A percentile compares a stretch with the other conserved stretches of the same genome.
Conservation (phyloP, 2,797 vertebrate genomes). For the Argya squamiceps region DNA sequence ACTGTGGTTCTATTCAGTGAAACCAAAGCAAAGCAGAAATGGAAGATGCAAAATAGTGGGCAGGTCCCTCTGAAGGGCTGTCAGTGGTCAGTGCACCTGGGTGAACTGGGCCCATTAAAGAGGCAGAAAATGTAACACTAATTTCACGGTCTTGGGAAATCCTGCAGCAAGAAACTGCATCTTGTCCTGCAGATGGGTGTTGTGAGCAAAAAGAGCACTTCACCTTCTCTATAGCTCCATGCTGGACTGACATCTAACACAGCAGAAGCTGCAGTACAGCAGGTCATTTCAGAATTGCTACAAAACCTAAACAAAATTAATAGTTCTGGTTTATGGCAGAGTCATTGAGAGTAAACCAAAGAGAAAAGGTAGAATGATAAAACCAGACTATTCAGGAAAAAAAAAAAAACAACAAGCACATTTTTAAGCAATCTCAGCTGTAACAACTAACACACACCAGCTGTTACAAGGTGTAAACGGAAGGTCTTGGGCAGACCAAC, state of each 20-base stretch:
- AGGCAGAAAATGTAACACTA: background rate
- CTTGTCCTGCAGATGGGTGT: background rate
- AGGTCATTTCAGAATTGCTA: background rate
- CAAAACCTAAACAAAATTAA: background rate
- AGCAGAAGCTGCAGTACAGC: background rate
- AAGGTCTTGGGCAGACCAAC: background rate
- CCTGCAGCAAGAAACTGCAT: background rate
- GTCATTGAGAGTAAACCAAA: background rate
- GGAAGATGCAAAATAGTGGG: background rate
- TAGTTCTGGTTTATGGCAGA: background rate
- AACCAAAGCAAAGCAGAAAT: background rate
- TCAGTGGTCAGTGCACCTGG: rapidly evolving
- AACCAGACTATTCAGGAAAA: background rate
- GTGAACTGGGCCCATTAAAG: background rate
- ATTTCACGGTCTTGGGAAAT: background rate
- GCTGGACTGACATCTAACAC: background rate
- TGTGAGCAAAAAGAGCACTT: background rate
- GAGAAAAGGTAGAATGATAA: constrained; percentile 13
- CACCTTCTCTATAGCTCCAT: background rate
- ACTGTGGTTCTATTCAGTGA: background rate
- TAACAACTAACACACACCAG: constrained; percentile 6
- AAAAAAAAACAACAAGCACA: rapidly evolving
- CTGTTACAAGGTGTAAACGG: constrained; percentile 45
- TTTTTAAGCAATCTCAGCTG: constrained; percentile 34
- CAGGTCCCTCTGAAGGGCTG: background rate